Percentiles rank a stretch among this genome's conserved stretches.
These are phyloP conservation scores for Mythimna vitellina DNA, from an alignment of 2,888 invertebrate genomes.

Conservation along the genomic window DNA sequence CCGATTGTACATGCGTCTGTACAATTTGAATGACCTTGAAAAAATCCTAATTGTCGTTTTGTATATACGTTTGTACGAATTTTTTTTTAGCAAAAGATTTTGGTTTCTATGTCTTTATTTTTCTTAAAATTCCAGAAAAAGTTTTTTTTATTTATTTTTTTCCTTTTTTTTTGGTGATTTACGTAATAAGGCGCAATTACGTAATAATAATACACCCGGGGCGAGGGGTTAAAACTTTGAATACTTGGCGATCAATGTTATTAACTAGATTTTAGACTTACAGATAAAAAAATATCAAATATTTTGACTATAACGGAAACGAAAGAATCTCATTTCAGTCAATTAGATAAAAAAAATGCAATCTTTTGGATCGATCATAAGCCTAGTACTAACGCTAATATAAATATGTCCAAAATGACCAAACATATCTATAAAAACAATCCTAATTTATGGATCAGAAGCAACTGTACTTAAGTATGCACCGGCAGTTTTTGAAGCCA, in stretches of 20 bases:
- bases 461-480: slow-evolving; percentile 31
- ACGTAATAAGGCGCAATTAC: too few species aligned
- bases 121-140: too few species aligned
- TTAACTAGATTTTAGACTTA: neutral
- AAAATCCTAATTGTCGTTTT: too few species aligned
- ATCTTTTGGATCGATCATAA: neutral
- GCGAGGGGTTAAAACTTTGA: neutral
- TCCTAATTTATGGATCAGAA: slow-evolving; percentile 44
- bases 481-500: slow-evolving; percentile 50
- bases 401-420: neutral
- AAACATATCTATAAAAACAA: neutral
- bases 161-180: too few species aligned
- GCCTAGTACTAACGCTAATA: neutral
- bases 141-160: too few species aligned
- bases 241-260: neutral
- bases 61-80: too few species aligned
- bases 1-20: too few species aligned
- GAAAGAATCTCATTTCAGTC: neutral
- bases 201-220: too few species aligned
- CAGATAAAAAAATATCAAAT: neutral
- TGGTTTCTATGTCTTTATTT: too few species aligned
- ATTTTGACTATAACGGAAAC: neutral
- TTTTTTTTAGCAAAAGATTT: too few species aligned
- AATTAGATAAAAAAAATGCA: too few species aligned
- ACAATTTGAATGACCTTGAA: too few species aligned